Percentiles rank a stretch among this genome's conserved stretches.
Conservation (phyloP, 2,113 vertebrate species). For the Gobiocypris rarus region DNA sequence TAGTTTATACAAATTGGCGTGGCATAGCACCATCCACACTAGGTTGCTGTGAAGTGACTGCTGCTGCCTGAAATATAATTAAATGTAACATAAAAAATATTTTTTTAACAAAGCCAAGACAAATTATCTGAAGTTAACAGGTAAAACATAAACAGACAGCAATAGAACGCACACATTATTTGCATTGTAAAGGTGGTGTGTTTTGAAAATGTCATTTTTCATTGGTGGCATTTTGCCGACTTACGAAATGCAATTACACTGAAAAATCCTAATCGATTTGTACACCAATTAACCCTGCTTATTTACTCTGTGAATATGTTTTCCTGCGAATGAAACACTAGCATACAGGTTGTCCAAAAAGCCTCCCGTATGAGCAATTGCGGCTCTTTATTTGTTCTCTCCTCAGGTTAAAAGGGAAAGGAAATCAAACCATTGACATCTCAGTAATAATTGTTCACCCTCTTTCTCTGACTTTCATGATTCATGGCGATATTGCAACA, state of each 20-base stretch:
- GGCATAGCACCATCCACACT: background rate
- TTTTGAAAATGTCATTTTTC: background rate
- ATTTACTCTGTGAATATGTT: background rate
- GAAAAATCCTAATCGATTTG: background rate
- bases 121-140: background rate
- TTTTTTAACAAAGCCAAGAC: background rate
- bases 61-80: background rate
- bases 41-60: background rate
- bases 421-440: background rate
- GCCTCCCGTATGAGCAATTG: background rate
- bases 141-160: background rate
- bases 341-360: background rate
- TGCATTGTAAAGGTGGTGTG: background rate
- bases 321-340: background rate
- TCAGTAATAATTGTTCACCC: background rate
- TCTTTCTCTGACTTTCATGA: constrained; percentile 1
- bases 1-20: background rate
- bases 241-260: background rate
- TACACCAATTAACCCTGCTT: constrained; percentile 10
- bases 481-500: background rate
- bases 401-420: background rate
- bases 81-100: background rate
- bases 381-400: background rate
- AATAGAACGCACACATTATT: background rate
- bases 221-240: background rate